Conservation (phyloP, 1,140 invertebrate species). For the Drosophila lacteicornis region DNA sequence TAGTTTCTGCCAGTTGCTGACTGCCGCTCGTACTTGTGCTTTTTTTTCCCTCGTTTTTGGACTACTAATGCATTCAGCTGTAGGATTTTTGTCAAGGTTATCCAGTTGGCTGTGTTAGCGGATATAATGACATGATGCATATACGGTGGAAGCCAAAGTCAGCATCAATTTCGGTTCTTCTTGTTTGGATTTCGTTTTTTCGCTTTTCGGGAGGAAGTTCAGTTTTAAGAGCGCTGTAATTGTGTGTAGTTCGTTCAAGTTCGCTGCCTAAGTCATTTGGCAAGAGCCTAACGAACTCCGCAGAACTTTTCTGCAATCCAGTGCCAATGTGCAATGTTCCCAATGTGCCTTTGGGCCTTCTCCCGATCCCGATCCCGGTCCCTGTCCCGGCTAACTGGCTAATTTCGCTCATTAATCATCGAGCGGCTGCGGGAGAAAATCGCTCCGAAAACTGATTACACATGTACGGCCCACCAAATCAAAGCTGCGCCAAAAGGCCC, state of each 20-base stretch:
- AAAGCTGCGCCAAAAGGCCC: constrained; percentile 62
- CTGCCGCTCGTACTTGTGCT: constrained; percentile 7
- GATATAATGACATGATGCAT: constrained; percentile 82
- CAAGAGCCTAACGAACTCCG: constrained; percentile 51
- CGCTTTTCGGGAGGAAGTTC: constrained; percentile 65
- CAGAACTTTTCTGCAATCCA: constrained; percentile 32
- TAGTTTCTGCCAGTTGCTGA: constrained; percentile 41
- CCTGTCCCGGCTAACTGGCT: constrained; percentile 33
- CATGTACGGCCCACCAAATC: constrained; percentile 72
- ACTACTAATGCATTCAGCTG: constrained; percentile 85
- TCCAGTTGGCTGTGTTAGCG: constrained; percentile 72
- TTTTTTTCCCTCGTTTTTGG: constrained; percentile 58
- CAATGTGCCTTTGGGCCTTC: constrained; percentile 28
- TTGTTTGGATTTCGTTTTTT: constrained; percentile 14
- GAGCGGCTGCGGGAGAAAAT: constrained; percentile 32
- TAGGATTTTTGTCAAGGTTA: constrained; percentile 85
- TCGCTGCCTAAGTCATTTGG: constrained; percentile 79
- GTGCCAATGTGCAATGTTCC: constrained; percentile 47
- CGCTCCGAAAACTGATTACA: constrained; percentile 71
- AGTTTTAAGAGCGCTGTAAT: constrained; percentile 68
- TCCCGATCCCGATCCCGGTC: not conserved
- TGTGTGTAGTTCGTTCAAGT: constrained; percentile 77
- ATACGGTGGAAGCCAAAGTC: constrained; percentile 45
- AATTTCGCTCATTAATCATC: constrained; percentile 83
- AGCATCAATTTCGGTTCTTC: constrained; percentile 46